Evolutionary conservation across 2,797 vertebrate genomes (phyloP).

Genomic region (Xyrichtys novacula): DNA sequence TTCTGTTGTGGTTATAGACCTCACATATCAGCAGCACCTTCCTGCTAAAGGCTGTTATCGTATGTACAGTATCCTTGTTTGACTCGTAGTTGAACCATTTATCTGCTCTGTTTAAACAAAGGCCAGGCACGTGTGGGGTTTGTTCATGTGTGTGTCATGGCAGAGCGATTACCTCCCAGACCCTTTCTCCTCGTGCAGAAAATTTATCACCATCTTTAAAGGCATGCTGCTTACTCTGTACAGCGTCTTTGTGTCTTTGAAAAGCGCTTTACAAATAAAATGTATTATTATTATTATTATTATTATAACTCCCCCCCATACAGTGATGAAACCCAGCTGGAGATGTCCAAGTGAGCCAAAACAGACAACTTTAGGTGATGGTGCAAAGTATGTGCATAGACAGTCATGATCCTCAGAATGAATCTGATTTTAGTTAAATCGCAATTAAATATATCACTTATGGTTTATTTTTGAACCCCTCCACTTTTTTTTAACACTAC

Average conservation of each 20-base stretch:
- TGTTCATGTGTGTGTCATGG: constrained; percentile 28
- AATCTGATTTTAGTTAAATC: no score
- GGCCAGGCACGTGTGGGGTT: constrained; percentile 20
- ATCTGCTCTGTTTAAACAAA: constrained; percentile 33
- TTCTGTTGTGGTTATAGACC: background rate
- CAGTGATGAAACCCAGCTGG: background rate
- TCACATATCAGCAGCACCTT: constrained; percentile 2
- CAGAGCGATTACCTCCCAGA: background rate
- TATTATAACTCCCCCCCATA: background rate
- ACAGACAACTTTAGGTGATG: no score
- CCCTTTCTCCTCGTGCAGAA: constrained; percentile 8
- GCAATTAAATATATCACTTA: no score
- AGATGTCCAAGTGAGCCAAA: background rate
- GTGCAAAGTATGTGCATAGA: no score
- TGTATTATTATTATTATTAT: no score
- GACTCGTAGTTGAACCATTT: constrained; percentile 14
- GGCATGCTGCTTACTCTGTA: no score
- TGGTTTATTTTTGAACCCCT: no score
- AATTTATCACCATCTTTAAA: constrained; percentile 8
- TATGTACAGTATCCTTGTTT: constrained; percentile 15
- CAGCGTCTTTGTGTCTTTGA: no score
- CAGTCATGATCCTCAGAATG: no score
- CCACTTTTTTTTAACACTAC: no score
- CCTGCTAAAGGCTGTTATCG: background rate
- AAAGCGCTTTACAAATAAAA: no score